Conservation (phyloP, 2,888 invertebrate genomes). For the Asteroscopus sphinx region DNA sequence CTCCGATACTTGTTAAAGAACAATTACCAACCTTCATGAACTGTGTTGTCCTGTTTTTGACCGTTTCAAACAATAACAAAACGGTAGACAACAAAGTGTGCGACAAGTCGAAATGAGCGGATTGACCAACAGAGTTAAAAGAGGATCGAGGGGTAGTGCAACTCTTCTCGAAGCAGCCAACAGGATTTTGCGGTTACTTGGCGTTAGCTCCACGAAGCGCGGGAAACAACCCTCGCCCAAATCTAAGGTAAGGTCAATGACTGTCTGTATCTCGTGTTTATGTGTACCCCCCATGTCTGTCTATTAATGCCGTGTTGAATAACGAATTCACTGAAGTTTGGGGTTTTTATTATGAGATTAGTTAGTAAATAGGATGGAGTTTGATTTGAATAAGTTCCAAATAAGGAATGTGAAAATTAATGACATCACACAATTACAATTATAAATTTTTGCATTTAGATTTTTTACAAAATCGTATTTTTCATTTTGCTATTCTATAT, state of each 20-base stretch:
- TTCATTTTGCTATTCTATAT: neutral
- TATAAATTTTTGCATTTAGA: neutral
- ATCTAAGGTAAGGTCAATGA: slow-evolving; percentile 88
- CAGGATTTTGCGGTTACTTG: slow-evolving; percentile 88
- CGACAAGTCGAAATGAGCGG: slow-evolving; percentile 88
- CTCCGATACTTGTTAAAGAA: slow-evolving; percentile 54
- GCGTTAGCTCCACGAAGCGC: slow-evolving; percentile 88
- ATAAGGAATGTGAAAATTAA: slow-evolving; percentile 1
- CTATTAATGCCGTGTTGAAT: slow-evolving; percentile 18
- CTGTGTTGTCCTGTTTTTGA: slow-evolving; percentile 82
- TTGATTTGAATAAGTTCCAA: slow-evolving; percentile 7
- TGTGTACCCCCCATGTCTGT: slow-evolving; percentile 62
- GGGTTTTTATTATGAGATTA: neutral
- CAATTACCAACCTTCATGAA: slow-evolving; percentile 75
- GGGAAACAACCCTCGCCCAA: slow-evolving; percentile 89
- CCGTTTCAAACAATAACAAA: slow-evolving; percentile 81
- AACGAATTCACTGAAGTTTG: slow-evolving; percentile 6
- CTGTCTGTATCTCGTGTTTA: slow-evolving; percentile 69
- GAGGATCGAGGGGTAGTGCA: slow-evolving; percentile 89
- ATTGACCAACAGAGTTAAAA: slow-evolving; percentile 88
- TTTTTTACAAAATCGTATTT: neutral
- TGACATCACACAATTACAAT: no score
- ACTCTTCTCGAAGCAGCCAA: slow-evolving; percentile 89
- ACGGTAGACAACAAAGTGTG: slow-evolving; percentile 78
- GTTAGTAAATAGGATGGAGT: neutral